phyloP scores from a whole-genome alignment of 2,113 vertebrate genomes.

The Antennarius striatus region DNA sequence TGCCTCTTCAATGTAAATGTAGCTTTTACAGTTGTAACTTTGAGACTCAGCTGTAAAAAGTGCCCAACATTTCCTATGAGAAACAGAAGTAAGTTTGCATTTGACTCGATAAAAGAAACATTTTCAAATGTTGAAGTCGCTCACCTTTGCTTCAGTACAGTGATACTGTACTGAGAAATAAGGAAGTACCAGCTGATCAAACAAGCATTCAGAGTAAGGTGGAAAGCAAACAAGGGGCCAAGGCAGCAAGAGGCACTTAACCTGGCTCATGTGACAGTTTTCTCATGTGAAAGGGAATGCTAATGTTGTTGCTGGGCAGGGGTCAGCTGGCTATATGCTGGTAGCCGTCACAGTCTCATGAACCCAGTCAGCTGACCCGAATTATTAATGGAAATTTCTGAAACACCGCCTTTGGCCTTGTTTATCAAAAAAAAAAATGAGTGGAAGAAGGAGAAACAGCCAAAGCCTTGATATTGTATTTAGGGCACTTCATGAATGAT shows the following conservation, averaged over 20 bases:
- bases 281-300: conserved; percentile 42
- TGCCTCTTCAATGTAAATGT: conserved; percentile 38
- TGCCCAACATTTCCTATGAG: background rate
- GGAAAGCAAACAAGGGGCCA: conserved; percentile 50
- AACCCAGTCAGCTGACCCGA: conserved; percentile 26
- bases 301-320: conserved; percentile 9
- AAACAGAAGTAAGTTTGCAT: background rate
- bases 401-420: background rate
- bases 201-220: conserved; percentile 15
- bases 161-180: background rate
- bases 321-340: background rate
- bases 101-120: background rate
- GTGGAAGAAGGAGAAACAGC: background rate
- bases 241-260: background rate
- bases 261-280: conserved; percentile 38
- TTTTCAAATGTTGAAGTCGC: no score
- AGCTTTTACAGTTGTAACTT: conserved; percentile 1
- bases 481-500: conserved; percentile 46
- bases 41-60: conserved; percentile 5
- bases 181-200: conserved; percentile 41
- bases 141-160: no score
- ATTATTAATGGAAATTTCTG: conserved; percentile 18
- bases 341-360: background rate
- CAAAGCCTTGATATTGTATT: conserved; percentile 3
- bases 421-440: conserved; percentile 20